phyloP scores from a whole-genome alignment of 2,888 invertebrate genomes.

The Meiosimyza decipiens region DNA sequence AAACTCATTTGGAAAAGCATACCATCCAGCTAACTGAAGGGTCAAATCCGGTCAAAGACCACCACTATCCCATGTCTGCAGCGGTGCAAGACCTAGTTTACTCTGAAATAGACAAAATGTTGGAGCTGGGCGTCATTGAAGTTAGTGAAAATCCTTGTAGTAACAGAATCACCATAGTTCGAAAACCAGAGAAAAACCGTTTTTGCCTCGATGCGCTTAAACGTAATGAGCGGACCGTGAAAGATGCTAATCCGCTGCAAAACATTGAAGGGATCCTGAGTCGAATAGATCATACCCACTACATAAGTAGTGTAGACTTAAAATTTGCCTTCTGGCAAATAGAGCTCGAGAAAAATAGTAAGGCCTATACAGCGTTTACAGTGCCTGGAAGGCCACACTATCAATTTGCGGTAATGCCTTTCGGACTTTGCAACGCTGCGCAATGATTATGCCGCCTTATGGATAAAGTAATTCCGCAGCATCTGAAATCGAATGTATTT shows the following conservation, averaged over 20 bases:
- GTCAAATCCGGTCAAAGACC: conserved; percentile 37
- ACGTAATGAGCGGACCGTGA: conserved; percentile 46
- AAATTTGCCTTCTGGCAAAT: conserved; percentile 36
- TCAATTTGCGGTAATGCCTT: too few species aligned
- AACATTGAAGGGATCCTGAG: conserved; percentile 33
- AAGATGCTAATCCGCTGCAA: conserved; percentile 27
- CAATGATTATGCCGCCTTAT: conserved; percentile 37
- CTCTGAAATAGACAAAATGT: conserved; percentile 54
- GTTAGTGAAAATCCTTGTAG: conserved; percentile 51
- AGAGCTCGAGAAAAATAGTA: conserved; percentile 34
- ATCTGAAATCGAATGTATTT: conserved; percentile 36
- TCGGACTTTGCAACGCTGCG: too few species aligned
- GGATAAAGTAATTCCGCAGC: too few species aligned
- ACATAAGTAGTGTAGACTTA: conserved; percentile 31
- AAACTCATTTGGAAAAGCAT: conserved; percentile 37
- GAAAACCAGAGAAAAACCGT: conserved; percentile 47
- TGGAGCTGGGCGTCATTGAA: conserved; percentile 51
- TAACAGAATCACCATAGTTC: conserved; percentile 50
- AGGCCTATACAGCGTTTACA: conserved; percentile 35
- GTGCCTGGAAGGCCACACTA: too few species aligned
- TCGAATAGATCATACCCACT: conserved; percentile 26
- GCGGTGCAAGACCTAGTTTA: conserved; percentile 40
- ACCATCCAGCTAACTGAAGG: conserved; percentile 37
- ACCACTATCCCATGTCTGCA: conserved; percentile 43
- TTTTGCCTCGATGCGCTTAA: conserved; percentile 52